Evolutionary conservation across 2,888 invertebrate genomes (phyloP).

Genomic region (Vanessa cardui): DNA sequence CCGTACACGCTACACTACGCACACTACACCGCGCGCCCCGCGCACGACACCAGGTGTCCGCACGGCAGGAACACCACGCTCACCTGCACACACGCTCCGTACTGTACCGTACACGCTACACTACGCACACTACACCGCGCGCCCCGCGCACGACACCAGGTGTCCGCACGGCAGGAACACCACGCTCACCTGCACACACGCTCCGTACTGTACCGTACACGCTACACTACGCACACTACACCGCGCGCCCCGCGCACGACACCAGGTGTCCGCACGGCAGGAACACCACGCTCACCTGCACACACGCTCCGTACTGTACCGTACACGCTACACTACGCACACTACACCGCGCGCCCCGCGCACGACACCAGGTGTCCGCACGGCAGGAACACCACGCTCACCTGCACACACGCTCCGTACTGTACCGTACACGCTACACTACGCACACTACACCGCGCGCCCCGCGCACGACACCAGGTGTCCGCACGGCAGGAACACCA

Average conservation of each 20-base stretch:
- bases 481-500: conserved; percentile 8
- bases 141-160: conserved; percentile 2
- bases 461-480: conserved; percentile 3
- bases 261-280: conserved; percentile 5
- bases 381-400: conserved; percentile 5
- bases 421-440: conserved; percentile 1
- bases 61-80: conserved; percentile 5
- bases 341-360: background rate
- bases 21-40: background rate
- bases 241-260: background rate
- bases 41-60: conserved; percentile 7
- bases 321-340: background rate
- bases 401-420: conserved; percentile 3
- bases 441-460: background rate
- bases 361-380: conserved; percentile 6
- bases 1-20: background rate
- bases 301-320: conserved; percentile 4
- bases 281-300: conserved; percentile 8
- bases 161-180: conserved; percentile 6
- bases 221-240: background rate
- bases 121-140: conserved; percentile 1
- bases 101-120: background rate
- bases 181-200: conserved; percentile 5
- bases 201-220: background rate
- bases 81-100: conserved; percentile 4